phyloP scores from a whole-genome alignment of 2,113 vertebrate species.

The Rhinopomastus cyanomelas region DNA sequence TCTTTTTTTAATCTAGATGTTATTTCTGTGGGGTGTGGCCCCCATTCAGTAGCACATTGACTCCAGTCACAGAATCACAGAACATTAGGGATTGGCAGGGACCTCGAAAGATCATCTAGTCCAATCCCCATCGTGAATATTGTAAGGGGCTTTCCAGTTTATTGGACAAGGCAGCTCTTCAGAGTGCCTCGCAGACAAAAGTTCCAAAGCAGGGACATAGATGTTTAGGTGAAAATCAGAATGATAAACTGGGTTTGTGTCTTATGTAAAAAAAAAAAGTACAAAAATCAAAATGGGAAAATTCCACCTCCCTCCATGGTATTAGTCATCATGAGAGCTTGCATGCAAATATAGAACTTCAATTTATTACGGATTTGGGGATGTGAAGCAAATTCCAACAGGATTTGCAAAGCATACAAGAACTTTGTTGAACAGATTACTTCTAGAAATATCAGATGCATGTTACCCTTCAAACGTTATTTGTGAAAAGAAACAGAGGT shows the following conservation, averaged over 20 bases:
- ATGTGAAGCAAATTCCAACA: slow-evolving; percentile 50
- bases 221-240: neutral
- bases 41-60: neutral
- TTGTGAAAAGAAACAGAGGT: neutral
- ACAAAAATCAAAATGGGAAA: slow-evolving; percentile 46
- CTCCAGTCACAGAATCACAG: too few species aligned
- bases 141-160: neutral
- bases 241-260: neutral
- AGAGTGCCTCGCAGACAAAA: neutral
- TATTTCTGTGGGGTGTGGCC: neutral
- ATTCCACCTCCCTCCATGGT: slow-evolving; percentile 33
- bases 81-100: too few species aligned
- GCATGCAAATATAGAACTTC: slow-evolving; percentile 56
- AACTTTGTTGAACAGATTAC: slow-evolving; percentile 9
- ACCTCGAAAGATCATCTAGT: too few species aligned
- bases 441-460: neutral
- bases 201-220: neutral
- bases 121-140: too few species aligned
- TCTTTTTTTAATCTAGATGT: neutral
- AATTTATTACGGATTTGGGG: slow-evolving; percentile 63
- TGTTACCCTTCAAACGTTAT: slow-evolving; percentile 11
- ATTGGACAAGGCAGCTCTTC: neutral
- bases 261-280: slow-evolving; percentile 18
- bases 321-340: slow-evolving; percentile 36
- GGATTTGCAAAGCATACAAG: slow-evolving; percentile 49